These are phyloP conservation scores for Clupea harengus DNA, from an alignment of 2,113 vertebrate genomes.

Conservation along the genomic window DNA sequence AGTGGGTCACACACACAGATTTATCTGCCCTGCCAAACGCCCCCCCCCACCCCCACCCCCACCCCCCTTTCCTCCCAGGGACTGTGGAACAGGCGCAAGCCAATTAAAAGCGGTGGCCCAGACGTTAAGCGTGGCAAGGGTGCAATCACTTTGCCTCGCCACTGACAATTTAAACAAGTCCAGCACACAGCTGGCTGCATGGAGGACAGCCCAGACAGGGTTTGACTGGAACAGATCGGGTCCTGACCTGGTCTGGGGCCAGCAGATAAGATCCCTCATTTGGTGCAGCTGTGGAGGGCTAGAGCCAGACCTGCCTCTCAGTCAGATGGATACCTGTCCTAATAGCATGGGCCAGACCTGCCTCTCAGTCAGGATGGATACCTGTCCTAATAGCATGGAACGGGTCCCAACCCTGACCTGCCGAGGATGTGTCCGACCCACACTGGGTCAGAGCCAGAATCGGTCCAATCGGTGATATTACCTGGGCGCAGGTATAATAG, in stretches of 20 bases:
- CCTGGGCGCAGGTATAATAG: background rate
- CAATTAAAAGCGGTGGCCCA: background rate
- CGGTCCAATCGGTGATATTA: background rate
- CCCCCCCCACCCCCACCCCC: background rate
- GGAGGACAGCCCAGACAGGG: background rate
- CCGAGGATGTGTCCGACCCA: background rate
- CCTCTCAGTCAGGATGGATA: background rate
- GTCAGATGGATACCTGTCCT: background rate
- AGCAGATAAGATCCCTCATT: background rate
- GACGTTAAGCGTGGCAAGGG: background rate
- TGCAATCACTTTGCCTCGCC: background rate
- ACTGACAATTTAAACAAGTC: background rate
- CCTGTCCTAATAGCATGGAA: background rate
- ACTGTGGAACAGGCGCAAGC: background rate
- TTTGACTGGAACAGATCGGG: background rate
- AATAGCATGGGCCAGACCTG: background rate
- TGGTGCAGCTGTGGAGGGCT: background rate
- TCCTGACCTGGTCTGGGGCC: background rate
- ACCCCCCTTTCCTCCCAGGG: background rate
- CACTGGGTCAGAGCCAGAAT: background rate
- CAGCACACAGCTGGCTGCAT: background rate
- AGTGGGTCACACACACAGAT: background rate
- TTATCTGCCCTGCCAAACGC: constrained; percentile 1
- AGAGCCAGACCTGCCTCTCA: background rate
- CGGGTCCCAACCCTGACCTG: background rate